Percentiles rank a stretch among this genome's conserved stretches.
Conservation (phyloP, 2,888 invertebrate genomes). For the Eilema griseolum region DNA sequence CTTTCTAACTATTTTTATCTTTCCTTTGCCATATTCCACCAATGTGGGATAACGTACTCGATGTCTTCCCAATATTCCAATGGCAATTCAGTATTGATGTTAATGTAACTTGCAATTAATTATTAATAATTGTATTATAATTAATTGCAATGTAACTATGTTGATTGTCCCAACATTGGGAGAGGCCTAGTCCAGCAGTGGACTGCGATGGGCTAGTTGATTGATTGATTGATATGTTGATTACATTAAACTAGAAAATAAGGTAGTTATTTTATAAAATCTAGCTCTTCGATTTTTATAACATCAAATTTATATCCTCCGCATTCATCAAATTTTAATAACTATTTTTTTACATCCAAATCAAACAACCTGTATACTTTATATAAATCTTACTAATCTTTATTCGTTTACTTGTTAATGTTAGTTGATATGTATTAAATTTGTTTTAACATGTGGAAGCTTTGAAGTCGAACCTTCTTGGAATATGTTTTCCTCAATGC, state of each 20-base stretch:
- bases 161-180: too few relatives aligned
- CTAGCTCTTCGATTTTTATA: not conserved
- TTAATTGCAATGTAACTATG: not conserved
- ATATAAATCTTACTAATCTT: not conserved
- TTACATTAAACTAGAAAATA: not conserved
- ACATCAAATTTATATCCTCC: not conserved
- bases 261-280: not conserved
- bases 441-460: not conserved
- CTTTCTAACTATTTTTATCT: too few relatives aligned
- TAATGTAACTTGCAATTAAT: not conserved
- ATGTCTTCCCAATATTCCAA: not conserved
- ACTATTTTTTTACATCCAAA: not conserved
- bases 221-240: too few relatives aligned
- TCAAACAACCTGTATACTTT: not conserved
- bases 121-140: too few relatives aligned
- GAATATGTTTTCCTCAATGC: not conserved
- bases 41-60: too few relatives aligned
- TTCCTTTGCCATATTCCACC: too few relatives aligned
- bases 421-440: constrained; percentile 1
- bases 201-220: too few relatives aligned
- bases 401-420: not conserved
- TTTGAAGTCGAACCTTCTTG: not conserved
- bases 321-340: constrained; percentile 1
- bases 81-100: not conserved
- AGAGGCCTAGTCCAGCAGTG: too few relatives aligned